Percentiles rank a stretch among this genome's conserved stretches.
Evolutionary conservation across 2,888 invertebrate species (phyloP).

Genomic region (Aphrophora alni): DNA sequence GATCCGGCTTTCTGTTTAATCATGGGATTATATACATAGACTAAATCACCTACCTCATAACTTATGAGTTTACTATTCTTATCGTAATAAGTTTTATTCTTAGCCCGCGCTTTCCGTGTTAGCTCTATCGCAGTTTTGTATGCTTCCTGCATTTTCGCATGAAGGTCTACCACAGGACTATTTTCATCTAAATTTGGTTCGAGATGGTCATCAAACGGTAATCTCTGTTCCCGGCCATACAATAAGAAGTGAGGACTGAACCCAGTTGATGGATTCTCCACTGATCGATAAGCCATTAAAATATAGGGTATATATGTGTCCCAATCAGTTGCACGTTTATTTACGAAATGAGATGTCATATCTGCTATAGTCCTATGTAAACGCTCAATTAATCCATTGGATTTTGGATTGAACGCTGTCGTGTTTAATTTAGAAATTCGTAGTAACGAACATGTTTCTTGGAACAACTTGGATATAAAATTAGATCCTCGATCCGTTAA

Average conservation of each 20-base stretch:
- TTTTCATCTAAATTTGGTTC: slow-evolving; percentile 3
- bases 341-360: too few species aligned
- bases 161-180: neutral
- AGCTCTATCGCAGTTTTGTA: neutral
- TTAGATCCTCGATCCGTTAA: slow-evolving; percentile 55
- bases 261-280: slow-evolving; percentile 49
- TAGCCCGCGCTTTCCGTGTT: neutral
- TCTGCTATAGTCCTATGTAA: slow-evolving; percentile 53
- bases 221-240: slow-evolving; percentile 23
- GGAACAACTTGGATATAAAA: slow-evolving; percentile 34
- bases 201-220: neutral
- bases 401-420: slow-evolving; percentile 53
- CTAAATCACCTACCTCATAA: too few species aligned
- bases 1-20: slow-evolving; percentile 22
- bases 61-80: neutral
- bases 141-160: neutral
- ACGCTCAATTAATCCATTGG: slow-evolving; percentile 50
- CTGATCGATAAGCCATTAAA: slow-evolving; percentile 50
- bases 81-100: slow-evolving; percentile 17
- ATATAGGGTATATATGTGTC: slow-evolving; percentile 52
- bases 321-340: slow-evolving; percentile 52
- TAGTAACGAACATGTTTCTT: neutral
- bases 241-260: slow-evolving; percentile 43
- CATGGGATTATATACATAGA: neutral
- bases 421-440: slow-evolving; percentile 38